Evolutionary conservation across 2,797 vertebrate genomes (phyloP).

Genomic region (Australoheros facetus): DNA sequence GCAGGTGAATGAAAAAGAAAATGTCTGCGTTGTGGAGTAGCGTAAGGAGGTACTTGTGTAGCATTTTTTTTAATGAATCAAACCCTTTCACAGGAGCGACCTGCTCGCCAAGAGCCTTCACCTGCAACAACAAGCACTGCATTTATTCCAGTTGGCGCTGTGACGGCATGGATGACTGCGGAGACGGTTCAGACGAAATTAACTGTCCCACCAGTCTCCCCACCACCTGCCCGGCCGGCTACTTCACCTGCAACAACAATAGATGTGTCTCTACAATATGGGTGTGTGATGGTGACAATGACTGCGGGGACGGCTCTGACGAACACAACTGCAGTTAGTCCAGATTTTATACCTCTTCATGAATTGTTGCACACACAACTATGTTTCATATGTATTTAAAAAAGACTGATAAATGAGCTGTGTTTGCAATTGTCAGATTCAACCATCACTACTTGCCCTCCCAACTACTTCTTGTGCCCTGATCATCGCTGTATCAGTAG

Average conservation of each 20-base stretch:
- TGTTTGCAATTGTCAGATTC: conserved; percentile 73
- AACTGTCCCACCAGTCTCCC: conserved; percentile 85
- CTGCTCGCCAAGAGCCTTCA: conserved; percentile 87
- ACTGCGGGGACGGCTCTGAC: conserved; percentile 93
- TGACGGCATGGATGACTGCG: conserved; percentile 88
- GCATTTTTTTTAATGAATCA: not conserved
- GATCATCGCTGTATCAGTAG: conserved; percentile 89
- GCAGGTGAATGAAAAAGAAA: conserved; percentile 75
- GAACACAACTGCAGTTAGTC: conserved; percentile 91
- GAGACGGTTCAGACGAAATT: conserved; percentile 89
- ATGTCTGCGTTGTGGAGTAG: not conserved
- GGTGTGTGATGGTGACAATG: conserved; percentile 93
- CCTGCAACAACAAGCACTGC: conserved; percentile 88
- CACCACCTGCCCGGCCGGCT: conserved; percentile 74
- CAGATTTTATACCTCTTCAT: not conserved
- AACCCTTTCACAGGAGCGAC: conserved; percentile 80
- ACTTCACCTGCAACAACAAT: conserved; percentile 87
- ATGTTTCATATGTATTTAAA: not conserved
- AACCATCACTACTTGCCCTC: conserved; percentile 84
- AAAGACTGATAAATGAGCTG: not conserved
- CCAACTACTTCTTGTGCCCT: conserved; percentile 88
- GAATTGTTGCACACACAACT: not conserved
- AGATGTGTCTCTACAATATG: conserved; percentile 85
- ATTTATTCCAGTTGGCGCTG: conserved; percentile 86
- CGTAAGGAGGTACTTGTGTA: not conserved